These are phyloP conservation scores for Agrotis ipsilon DNA, from an alignment of 2,888 invertebrate genomes.

Conservation along the genomic window DNA sequence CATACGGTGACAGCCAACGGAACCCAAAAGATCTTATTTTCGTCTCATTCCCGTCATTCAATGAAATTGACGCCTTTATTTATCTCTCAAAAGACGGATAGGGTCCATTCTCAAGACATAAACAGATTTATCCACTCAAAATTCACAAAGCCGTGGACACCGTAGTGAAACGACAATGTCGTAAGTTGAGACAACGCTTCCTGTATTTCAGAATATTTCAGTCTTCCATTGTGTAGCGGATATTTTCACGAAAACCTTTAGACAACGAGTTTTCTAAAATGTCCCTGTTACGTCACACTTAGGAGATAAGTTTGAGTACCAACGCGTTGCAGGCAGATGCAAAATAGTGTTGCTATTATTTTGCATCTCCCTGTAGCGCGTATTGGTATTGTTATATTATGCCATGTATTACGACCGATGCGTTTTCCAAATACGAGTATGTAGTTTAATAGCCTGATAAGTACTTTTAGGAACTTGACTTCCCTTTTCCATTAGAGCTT, in stretches of 20 bases:
- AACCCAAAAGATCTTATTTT: background rate
- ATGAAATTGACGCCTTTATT: background rate
- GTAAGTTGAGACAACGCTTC: constrained; percentile 58
- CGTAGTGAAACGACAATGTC: constrained; percentile 45
- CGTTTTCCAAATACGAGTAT: too few relatives aligned
- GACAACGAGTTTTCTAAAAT: constrained; percentile 37
- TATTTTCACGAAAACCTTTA: constrained; percentile 56
- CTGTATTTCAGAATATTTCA: constrained; percentile 65
- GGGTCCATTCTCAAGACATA: background rate
- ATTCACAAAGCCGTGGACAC: constrained; percentile 36
- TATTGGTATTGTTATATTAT: too few relatives aligned
- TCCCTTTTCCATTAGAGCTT: too few relatives aligned
- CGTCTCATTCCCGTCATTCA: background rate
- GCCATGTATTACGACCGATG: too few relatives aligned
- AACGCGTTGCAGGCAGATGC: background rate
- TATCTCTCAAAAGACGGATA: background rate
- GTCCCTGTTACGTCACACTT: constrained; percentile 14
- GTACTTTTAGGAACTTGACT: too few relatives aligned
- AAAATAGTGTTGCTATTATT: background rate
- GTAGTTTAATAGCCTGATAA: too few relatives aligned
- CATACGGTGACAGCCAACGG: too few relatives aligned
- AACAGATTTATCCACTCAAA: constrained; percentile 33
- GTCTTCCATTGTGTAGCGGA: constrained; percentile 44
- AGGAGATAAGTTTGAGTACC: constrained; percentile 18
- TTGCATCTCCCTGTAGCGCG: too few relatives aligned